Evolutionary conservation across 2,113 vertebrate species (phyloP).

Genomic region (Donacobius atricapilla): DNA sequence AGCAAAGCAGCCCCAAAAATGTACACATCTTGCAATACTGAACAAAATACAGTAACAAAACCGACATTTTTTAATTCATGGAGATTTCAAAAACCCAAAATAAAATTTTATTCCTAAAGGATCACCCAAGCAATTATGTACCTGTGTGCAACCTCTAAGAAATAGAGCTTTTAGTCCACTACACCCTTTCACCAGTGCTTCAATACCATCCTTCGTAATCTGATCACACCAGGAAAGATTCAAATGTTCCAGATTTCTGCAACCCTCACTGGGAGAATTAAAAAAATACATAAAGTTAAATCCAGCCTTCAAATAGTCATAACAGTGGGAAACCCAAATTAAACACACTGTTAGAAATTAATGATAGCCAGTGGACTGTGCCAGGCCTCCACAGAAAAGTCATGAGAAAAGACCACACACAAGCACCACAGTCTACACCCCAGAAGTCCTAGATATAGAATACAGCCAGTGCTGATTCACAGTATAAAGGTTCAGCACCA

Average conservation of each 20-base stretch:
- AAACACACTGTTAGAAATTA: constrained; percentile 58
- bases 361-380: constrained; percentile 32
- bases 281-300: constrained; percentile 62
- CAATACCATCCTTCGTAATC: constrained; percentile 89
- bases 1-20: not conserved
- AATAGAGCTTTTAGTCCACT: constrained; percentile 84
- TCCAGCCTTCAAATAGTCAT: constrained; percentile 60
- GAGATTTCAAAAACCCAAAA: constrained; percentile 43
- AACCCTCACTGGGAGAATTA: constrained; percentile 82
- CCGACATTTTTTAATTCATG: not conserved
- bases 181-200: constrained; percentile 89
- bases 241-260: constrained; percentile 88
- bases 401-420: constrained; percentile 47
- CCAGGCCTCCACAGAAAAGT: constrained; percentile 28
- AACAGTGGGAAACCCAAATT: constrained; percentile 61
- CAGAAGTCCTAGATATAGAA: not conserved
- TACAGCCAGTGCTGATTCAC: not conserved
- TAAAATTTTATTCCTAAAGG: constrained; percentile 28
- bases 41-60: constrained; percentile 16
- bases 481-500: not conserved
- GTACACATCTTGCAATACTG: not conserved
- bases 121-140: constrained; percentile 54
- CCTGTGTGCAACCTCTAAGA: constrained; percentile 91
- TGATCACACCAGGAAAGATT: constrained; percentile 95
- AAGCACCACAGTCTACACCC: not conserved